A percentile compares a stretch with the other conserved stretches of the same genome.
Conservation (phyloP, 1,140 invertebrate species). For the Musca vetustissima region DNA sequence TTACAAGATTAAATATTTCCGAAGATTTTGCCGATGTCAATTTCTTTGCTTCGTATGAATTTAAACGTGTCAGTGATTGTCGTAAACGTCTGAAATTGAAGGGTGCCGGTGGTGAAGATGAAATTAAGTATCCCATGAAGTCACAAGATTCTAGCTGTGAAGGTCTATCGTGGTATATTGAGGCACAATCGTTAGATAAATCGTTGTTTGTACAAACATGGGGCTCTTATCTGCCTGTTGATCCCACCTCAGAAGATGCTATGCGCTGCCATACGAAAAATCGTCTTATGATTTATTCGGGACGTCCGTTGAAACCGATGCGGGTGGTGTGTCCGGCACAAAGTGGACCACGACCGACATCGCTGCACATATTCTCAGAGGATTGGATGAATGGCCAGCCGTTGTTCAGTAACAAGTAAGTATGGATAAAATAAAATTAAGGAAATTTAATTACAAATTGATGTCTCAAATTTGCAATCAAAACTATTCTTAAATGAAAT, state of each 20-base stretch:
- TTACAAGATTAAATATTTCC: slow-evolving; percentile 67
- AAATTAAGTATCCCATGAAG: slow-evolving; percentile 62
- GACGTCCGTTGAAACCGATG: slow-evolving; percentile 64
- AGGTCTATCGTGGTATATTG: slow-evolving; percentile 73
- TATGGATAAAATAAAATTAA: too few relatives aligned
- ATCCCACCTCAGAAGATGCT: slow-evolving; percentile 60
- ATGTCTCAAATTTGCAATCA: too few relatives aligned
- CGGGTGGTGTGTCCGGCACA: slow-evolving; percentile 74
- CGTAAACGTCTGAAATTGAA: slow-evolving; percentile 65
- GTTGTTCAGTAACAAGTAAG: slow-evolving; percentile 54
- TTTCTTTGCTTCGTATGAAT: slow-evolving; percentile 70
- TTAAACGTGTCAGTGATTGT: slow-evolving; percentile 66
- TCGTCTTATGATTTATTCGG: slow-evolving; percentile 66
- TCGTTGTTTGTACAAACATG: slow-evolving; percentile 75
- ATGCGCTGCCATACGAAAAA: slow-evolving; percentile 65
- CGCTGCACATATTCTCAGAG: slow-evolving; percentile 74
- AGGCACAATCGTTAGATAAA: slow-evolving; percentile 68
- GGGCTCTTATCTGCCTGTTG: slow-evolving; percentile 63
- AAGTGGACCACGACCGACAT: slow-evolving; percentile 65
- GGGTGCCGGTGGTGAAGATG: slow-evolving; percentile 65
- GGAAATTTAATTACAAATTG: neutral
- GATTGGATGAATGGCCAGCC: slow-evolving; percentile 64
- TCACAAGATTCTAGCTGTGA: slow-evolving; percentile 68
- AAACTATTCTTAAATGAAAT: too few relatives aligned
- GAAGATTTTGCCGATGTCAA: slow-evolving; percentile 70